Evolutionary conservation across 1,140 invertebrate genomes (phyloP), one percentile per base, ranked within the genome.

Genomic region (Drosophila seguyi): DNA sequence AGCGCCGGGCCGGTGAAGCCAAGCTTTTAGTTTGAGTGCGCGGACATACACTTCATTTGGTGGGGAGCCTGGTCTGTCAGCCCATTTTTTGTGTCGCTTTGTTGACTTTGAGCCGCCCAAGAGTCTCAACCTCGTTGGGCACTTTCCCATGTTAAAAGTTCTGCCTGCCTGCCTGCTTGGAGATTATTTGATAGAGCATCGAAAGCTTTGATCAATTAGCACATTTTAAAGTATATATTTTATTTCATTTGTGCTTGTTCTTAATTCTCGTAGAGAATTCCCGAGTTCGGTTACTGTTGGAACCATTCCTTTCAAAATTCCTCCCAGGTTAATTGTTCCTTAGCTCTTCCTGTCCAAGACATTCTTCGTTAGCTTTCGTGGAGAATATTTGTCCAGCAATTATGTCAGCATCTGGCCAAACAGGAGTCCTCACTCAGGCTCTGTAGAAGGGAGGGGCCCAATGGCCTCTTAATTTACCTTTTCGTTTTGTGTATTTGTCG

Each of bases 1-100:
- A 88, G 85, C 85, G 84, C 84, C 80, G 75, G 68, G 41, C 55
- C 39, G 25, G 39, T 48, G 4, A 18, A 18, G 63, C 65, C 69
- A 76, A 77, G 62, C 52, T 75, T 86, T 86, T 75, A 57, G 58
- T 57, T 84, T 58, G 69, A 63, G 42, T 47, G 38, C 38, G 45
- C 38, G 45, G 65, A 25, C 45, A 60, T 44, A 74, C 66, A 75
- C 83, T 85, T 79, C 69, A 75, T 52, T 56, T 61, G 39, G 44
- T 61, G 39, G 44, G n/a, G 41, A 72, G 61, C 16, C 34, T 13
- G 56, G 7, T 20, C 29, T 63, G 47, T 44, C 38, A 29, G 22
- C 10, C 47, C 62, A 27, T 55, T 67, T 55, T 67, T 67, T 38
- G 31, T 42, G 62, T 69, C 38, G 45, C 18, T 55, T 69, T 74